Evolutionary conservation across 2,888 invertebrate species (phyloP), one percentile per base, ranked within the genome.

Genomic region (Eupithecia insigniata): DNA sequence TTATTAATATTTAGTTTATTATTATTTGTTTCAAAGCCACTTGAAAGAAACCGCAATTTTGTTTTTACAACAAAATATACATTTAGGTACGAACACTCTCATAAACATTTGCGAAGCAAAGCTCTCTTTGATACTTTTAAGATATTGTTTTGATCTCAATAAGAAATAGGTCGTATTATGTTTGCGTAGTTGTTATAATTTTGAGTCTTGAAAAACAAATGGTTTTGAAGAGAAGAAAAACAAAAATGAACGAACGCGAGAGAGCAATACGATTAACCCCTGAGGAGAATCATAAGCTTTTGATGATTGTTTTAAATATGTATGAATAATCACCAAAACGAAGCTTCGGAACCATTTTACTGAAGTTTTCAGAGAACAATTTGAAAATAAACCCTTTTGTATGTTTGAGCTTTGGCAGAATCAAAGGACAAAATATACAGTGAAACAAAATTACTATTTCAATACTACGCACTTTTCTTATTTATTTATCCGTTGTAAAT

Each of bases 131-230:
- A 72, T 61, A 51, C 58, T 74, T 75, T 64, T 66, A 65, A 75
- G 58, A 71, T 75, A 78, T 73, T 78, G 72, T 78, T 72, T 72
- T 73, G 73, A 74, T 72, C 76, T 69, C 69, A 67, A 74, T 76
- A 72, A 46, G 12, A 80, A 76, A 76, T 76, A 78, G 79, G 78
- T 76, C 76, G 46, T 75, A 74, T 61, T 5, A 58, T 70, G 51
- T 34, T 61, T 60, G 60, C n/a, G 12, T 67, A 26, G 61, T 66
- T 61, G 7, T 46, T 34, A 28, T 30, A n/a, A n/a, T 39, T 22
- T 5, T 36, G 4, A 46, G 34, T 61, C 26, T 62, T 14, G 30
- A 70, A 65, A 65, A 74, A 76, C 73, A 72, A 71, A 69, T 67
- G 66, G 61, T 28, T 39, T 68, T 66, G 28, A 68, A 71, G n/a